phyloP scores from a whole-genome alignment of 2,113 vertebrate genomes.

The Mus spicilegus region DNA sequence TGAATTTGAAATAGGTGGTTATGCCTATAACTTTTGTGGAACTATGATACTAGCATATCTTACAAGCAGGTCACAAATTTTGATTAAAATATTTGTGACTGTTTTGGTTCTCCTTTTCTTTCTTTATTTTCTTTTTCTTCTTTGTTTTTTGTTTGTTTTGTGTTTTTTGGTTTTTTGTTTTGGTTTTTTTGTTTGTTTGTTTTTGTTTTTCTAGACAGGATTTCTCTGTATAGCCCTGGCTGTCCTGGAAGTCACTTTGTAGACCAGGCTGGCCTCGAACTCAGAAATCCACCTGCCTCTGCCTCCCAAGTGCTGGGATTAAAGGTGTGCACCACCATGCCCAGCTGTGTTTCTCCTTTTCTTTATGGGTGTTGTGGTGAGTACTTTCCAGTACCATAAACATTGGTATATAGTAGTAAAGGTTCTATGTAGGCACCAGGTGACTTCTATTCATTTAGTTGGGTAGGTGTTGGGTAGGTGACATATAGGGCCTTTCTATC shows the following conservation, averaged over 20 bases:
- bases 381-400: not conserved
- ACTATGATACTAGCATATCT: not conserved
- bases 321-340: no score
- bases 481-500: not conserved
- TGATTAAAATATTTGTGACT: not conserved
- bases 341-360: not conserved
- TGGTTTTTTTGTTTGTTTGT: no score
- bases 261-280: no score
- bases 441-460: not conserved
- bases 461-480: not conserved
- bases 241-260: no score
- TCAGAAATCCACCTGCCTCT: no score
- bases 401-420: not conserved
- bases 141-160: no score
- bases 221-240: no score
- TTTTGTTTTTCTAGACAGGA: no score
- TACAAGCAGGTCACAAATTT: not conserved
- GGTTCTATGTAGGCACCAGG: not conserved
- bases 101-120: not conserved
- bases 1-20: not conserved
- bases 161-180: no score
- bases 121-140: no score
- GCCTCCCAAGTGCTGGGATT: no score
- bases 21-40: not conserved
- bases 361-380: not conserved